Evolutionary conservation across 1,140 invertebrate genomes (phyloP).

Genomic region (Cydia pomonella): DNA sequence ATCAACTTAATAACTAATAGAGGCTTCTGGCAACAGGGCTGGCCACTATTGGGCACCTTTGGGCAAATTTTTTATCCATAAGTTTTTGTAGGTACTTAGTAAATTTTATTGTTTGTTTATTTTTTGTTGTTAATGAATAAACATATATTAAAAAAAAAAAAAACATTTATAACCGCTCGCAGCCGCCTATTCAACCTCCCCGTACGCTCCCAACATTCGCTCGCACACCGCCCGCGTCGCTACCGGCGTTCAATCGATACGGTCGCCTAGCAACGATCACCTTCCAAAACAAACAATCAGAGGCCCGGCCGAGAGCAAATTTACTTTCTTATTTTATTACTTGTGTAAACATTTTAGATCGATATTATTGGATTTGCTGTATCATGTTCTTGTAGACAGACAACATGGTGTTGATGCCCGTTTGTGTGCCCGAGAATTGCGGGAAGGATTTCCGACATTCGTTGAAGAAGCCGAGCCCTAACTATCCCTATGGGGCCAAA

Average conservation of each 20-base stretch:
- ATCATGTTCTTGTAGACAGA: constrained; percentile 55
- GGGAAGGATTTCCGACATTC: constrained; percentile 68
- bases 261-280: constrained; percentile 74
- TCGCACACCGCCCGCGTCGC: constrained; percentile 60
- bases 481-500: constrained; percentile 65
- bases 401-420: constrained; percentile 65
- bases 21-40: no score
- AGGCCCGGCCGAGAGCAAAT: constrained; percentile 70
- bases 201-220: constrained; percentile 3
- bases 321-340: constrained; percentile 80
- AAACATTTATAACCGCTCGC: not conserved
- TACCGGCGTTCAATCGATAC: constrained; percentile 74
- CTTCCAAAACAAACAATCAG: constrained; percentile 82
- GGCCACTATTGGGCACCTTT: no score
- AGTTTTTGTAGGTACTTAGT: no score
- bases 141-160: not conserved
- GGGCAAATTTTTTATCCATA: no score
- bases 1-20: no score
- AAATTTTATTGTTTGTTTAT: no score
- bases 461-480: constrained; percentile 69
- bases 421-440: constrained; percentile 59
- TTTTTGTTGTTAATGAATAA: no score
- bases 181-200: constrained; percentile 38
- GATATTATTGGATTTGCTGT: constrained; percentile 71
- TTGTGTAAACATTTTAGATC: constrained; percentile 77